A percentile compares a stretch with the other conserved stretches of the same genome.
Conservation (phyloP, 2,888 invertebrate genomes). For the Drosophila subsilvestris region DNA sequence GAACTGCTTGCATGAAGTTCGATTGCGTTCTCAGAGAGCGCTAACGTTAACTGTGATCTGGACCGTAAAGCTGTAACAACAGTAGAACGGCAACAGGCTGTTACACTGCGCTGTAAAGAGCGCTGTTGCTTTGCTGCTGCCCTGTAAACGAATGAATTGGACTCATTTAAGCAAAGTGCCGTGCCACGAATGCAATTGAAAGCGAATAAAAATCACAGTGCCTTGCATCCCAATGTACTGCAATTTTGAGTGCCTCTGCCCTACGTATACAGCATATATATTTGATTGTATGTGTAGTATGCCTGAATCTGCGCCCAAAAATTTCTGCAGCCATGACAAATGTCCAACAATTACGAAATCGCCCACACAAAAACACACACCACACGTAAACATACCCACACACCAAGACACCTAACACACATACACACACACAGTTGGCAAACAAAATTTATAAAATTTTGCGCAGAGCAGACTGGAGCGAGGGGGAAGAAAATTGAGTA, state of each 20-base stretch:
- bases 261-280: no score
- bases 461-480: background rate
- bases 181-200: no score
- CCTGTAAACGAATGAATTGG: background rate
- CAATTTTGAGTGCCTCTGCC: background rate
- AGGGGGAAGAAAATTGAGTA: slow-evolving; percentile 30
- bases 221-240: background rate
- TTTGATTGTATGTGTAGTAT: no score
- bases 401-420: slow-evolving; percentile 2
- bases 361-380: slow-evolving; percentile 9
- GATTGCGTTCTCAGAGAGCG: no score
- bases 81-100: no score
- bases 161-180: background rate
- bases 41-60: no score
- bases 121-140: no score
- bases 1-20: no score
- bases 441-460: slow-evolving; percentile 41
- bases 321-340: slow-evolving; percentile 35
- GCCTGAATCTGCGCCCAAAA: background rate
- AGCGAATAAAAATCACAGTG: background rate
- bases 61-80: no score
- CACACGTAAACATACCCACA: background rate
- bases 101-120: no score
- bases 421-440: slow-evolving; percentile 15
- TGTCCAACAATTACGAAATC: slow-evolving; percentile 40